Percentiles rank a stretch among this genome's conserved stretches.
phyloP scores from a whole-genome alignment of 2,797 vertebrate species.

The Phalloptychus januarius region DNA sequence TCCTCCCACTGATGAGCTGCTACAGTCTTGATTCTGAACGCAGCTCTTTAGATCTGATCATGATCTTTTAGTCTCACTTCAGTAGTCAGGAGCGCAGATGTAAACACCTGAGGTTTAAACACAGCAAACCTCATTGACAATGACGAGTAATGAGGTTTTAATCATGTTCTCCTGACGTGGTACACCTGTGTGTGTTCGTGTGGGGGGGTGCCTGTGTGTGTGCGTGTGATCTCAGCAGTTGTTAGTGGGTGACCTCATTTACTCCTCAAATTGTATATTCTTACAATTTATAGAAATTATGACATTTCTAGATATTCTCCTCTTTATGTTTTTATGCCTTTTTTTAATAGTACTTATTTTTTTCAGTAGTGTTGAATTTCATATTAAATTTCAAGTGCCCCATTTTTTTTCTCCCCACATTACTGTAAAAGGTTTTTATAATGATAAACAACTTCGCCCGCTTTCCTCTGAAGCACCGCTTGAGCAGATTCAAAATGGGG shows the following conservation, averaged over 20 bases:
- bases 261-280: not conserved
- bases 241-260: not conserved
- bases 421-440: not conserved
- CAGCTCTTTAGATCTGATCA: not conserved
- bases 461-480: conserved; percentile 8
- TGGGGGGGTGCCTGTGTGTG: no score
- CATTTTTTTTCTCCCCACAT: not conserved
- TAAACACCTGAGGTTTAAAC: not conserved
- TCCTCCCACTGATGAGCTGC: not conserved
- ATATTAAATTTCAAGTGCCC: not conserved
- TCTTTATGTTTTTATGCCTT: not conserved
- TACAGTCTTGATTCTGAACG: not conserved
- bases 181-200: no score
- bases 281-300: not conserved
- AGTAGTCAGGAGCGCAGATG: not conserved
- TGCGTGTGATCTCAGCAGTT: not conserved
- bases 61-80: not conserved
- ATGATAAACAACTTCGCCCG: not conserved
- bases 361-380: not conserved
- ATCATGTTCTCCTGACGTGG: not conserved
- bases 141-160: not conserved
- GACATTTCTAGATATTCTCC: not conserved
- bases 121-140: not conserved
- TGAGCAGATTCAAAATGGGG: not conserved
- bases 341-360: not conserved